These are phyloP conservation scores for Galaxias olidus DNA, from an alignment of 2,797 vertebrate species.

Conservation along the genomic window DNA sequence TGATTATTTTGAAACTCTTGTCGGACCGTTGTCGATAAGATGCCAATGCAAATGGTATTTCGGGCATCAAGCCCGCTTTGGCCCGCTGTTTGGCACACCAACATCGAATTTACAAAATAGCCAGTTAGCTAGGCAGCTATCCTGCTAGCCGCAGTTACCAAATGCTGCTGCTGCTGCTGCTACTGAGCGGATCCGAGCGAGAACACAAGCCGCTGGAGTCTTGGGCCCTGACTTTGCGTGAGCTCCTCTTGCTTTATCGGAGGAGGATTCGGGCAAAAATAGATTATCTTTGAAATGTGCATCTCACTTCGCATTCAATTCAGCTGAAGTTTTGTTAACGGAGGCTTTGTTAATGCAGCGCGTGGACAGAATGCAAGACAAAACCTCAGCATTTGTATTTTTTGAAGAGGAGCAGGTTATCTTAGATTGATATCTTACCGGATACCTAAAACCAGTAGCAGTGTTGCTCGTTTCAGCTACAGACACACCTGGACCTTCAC, in stretches of 20 bases:
- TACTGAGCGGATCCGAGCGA: slow-evolving; percentile 53
- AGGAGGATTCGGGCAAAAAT: slow-evolving; percentile 21
- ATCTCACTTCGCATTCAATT: slow-evolving; percentile 45
- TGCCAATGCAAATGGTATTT: slow-evolving; percentile 49
- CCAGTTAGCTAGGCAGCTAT: slow-evolving; percentile 49
- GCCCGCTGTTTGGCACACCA: slow-evolving; percentile 70
- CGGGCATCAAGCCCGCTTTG: slow-evolving; percentile 63
- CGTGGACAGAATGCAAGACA: slow-evolving; percentile 49
- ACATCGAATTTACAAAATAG: slow-evolving; percentile 62
- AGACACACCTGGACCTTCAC: slow-evolving; percentile 45
- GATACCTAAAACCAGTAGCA: slow-evolving; percentile 2
- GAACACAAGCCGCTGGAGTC: slow-evolving; percentile 45
- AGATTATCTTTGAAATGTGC: slow-evolving; percentile 60
- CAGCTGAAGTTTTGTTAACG: slow-evolving; percentile 41
- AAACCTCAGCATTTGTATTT: slow-evolving; percentile 54
- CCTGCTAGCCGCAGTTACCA: slow-evolving; percentile 69
- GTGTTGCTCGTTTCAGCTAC: slow-evolving; percentile 25
- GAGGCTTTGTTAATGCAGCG: slow-evolving; percentile 61
- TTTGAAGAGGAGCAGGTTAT: slow-evolving; percentile 68
- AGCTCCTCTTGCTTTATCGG: slow-evolving; percentile 38
- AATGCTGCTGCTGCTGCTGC: slow-evolving; percentile 58
- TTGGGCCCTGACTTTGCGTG: slow-evolving; percentile 40
- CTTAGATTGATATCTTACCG: slow-evolving; percentile 57
- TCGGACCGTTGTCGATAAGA: slow-evolving; percentile 39
- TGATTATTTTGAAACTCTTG: slow-evolving; percentile 9